Evolutionary conservation across 2,797 vertebrate genomes (phyloP).

Genomic region (Thalassophryne amazonica): DNA sequence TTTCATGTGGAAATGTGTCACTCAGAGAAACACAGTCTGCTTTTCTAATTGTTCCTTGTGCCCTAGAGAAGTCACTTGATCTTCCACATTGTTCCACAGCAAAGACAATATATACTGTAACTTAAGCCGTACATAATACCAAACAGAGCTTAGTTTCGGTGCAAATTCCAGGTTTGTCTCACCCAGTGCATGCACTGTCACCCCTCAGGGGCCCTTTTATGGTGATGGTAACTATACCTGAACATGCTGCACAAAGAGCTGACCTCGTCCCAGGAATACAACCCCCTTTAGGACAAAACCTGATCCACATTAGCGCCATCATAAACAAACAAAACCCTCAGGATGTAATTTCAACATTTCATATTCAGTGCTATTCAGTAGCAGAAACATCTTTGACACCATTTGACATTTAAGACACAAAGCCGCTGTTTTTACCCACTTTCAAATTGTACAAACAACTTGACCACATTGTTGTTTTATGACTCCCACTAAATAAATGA

Average conservation of each 20-base stretch:
- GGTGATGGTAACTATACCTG: slow-evolving; percentile 44
- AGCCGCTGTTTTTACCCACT: too few relatives aligned
- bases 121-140: neutral
- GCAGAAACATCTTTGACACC: too few relatives aligned
- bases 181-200: slow-evolving; percentile 13
- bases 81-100: slow-evolving; percentile 28
- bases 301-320: slow-evolving; percentile 15
- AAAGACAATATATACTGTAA: neutral
- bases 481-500: too few relatives aligned
- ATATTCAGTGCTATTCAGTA: neutral
- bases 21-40: slow-evolving; percentile 22
- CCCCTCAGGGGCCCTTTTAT: slow-evolving; percentile 20
- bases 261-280: slow-evolving; percentile 24
- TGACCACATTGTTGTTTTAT: too few relatives aligned
- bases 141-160: neutral
- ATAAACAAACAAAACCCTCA: slow-evolving; percentile 4
- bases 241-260: slow-evolving; percentile 45
- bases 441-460: too few relatives aligned
- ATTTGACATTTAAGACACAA: too few relatives aligned
- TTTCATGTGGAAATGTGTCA: slow-evolving; percentile 27
- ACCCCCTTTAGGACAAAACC: slow-evolving; percentile 11
- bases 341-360: slow-evolving; percentile 8
- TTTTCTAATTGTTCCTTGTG: slow-evolving; percentile 21
- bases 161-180: slow-evolving; percentile 14
- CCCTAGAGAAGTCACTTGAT: slow-evolving; percentile 41